phyloP scores from a whole-genome alignment of 2,888 invertebrate genomes.

The Lissonota sp. region DNA sequence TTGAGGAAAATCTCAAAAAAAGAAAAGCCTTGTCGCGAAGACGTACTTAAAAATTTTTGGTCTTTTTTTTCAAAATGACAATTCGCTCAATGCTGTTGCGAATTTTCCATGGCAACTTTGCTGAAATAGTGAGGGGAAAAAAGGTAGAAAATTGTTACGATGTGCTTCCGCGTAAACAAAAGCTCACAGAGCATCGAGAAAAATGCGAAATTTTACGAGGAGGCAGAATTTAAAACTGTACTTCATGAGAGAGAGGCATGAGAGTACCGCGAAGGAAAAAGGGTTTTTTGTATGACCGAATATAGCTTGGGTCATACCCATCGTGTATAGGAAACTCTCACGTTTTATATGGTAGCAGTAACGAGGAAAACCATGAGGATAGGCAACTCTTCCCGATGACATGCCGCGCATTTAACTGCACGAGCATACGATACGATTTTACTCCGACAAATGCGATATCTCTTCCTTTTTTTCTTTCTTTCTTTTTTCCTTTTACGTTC shows the following conservation, averaged over 20 bases:
- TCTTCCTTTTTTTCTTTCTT: conserved; percentile 43
- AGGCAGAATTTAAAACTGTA: conserved; percentile 15
- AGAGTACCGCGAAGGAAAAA: conserved; percentile 1
- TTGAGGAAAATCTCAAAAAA: not conserved
- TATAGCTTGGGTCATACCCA: conserved; percentile 29
- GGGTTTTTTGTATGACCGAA: conserved; percentile 5
- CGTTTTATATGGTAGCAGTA: not conserved
- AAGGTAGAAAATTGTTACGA: not conserved
- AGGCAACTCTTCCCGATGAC: conserved; percentile 41
- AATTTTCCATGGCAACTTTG: not conserved
- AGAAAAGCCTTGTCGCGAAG: not conserved
- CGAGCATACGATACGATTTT: conserved; percentile 36
- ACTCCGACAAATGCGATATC: conserved; percentile 32
- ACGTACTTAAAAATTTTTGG: not conserved
- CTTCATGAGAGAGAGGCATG: conserved; percentile 4
- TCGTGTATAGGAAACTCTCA: conserved; percentile 12
- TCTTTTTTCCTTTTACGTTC: not conserved
- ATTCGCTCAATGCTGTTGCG: no score
- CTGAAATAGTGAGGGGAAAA: not conserved
- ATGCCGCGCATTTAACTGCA: conserved; percentile 36
- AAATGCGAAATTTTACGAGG: conserved; percentile 31
- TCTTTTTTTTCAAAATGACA: no score
- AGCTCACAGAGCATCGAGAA: not conserved
- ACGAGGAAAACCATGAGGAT: conserved; percentile 14
- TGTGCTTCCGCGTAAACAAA: not conserved